Evolutionary conservation across 2,797 vertebrate species (phyloP).

Genomic region (Coccyzus lansbergi): DNA sequence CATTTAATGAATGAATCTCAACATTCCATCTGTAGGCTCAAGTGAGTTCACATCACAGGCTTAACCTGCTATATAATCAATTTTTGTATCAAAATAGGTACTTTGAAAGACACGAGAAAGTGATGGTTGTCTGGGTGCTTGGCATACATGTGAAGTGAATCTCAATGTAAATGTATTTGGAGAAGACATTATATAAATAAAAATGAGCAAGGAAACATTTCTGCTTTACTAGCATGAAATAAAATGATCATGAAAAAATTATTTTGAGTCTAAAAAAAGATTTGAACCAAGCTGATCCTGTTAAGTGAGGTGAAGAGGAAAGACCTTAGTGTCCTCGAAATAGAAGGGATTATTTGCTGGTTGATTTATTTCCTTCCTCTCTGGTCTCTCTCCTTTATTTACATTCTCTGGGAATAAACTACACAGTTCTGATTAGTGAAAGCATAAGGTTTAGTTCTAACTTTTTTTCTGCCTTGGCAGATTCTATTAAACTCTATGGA

Average conservation of each 20-base stretch:
- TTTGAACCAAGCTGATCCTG: not conserved
- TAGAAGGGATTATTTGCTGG: not conserved
- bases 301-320: not conserved
- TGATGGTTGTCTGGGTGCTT: not conserved
- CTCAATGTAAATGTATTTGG: not conserved
- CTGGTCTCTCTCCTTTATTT: not conserved
- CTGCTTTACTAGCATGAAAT: not conserved
- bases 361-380: constrained; percentile 27
- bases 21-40: not conserved
- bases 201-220: not conserved
- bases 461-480: constrained; percentile 54
- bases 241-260: not conserved
- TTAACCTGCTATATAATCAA: not conserved
- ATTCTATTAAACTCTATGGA: constrained; percentile 17
- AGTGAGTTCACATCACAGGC: not conserved
- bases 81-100: not conserved
- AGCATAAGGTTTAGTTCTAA: not conserved
- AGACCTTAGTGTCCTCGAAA: not conserved
- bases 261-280: not conserved
- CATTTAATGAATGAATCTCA: not conserved
- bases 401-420: constrained; percentile 42
- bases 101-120: not conserved
- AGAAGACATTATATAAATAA: not conserved
- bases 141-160: not conserved
- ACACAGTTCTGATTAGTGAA: not conserved